Evolutionary conservation across 1,140 invertebrate genomes (phyloP), one percentile per base, ranked within the genome.

Genomic region (Zaprionus inermis): DNA sequence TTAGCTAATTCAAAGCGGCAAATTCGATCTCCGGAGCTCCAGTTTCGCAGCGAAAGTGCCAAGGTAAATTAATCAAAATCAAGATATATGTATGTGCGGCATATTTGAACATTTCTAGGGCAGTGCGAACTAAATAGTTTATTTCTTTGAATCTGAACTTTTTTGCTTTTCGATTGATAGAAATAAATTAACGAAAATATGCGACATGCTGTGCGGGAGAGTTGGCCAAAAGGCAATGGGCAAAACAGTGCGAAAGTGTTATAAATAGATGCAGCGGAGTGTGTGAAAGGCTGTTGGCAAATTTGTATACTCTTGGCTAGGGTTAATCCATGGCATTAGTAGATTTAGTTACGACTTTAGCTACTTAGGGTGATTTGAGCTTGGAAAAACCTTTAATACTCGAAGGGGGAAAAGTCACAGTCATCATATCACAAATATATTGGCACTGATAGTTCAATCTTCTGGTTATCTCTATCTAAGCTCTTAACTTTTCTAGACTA

Each of bases 121-220:
- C 49, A 68, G 55, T 56, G 59, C 68, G 20, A 73, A 73, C 60
- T 57, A 41, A 65, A 56, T 55, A 24, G n/a, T 56, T 66, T 44
- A 34, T 36, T 36, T 44, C n/a, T 30, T 46, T 11, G n/a, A n/a
- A n/a, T n/a, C n/a, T n/a, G n/a, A n/a, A n/a, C n/a, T 14, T 32
- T 22, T 49, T 34, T 22, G 46, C 12, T 30, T 32, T 11, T 34
- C 7, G 11, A 12, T 20, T 58, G 69, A 70, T 77, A 79, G 49
- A 81, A 70, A 72, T 81, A 69, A 82, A 73, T 84, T 84, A 84
- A 84, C 79, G 77, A 65, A 79, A 79, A 83, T 76, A 72, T 76
- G 76, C 80, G 77, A 81, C 79, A 69, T 73, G 75, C 75, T 78
- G 79, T 55, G 79, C 52, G 38, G 51, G 51, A 58, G 12, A 60